Percentiles rank a stretch among this genome's conserved stretches.
Evolutionary conservation across 2,113 vertebrate species (phyloP).

Genomic region (Naja naja): DNA sequence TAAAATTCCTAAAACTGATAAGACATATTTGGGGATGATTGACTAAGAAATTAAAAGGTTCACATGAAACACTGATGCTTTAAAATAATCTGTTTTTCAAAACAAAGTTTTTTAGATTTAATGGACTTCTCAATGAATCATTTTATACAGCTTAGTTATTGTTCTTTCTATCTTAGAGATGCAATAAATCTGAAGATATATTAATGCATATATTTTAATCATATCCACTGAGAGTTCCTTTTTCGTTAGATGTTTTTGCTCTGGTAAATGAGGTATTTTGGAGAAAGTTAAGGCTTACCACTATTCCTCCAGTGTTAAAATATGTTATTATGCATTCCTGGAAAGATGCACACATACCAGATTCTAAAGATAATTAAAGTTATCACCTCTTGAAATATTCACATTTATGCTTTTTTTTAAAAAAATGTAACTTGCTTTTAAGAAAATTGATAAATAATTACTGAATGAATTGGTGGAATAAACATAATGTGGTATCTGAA

Average conservation of each 20-base stretch:
- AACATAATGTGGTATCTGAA: neutral
- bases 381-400: neutral
- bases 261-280: neutral
- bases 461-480: neutral
- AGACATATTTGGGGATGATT: neutral
- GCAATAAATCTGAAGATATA: neutral
- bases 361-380: neutral
- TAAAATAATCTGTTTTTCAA: neutral
- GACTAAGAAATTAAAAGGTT: neutral
- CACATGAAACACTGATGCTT: neutral
- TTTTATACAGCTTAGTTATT: neutral
- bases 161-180: neutral
- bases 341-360: neutral
- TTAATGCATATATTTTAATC: neutral
- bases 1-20: neutral
- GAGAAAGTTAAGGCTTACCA: neutral
- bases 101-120: neutral
- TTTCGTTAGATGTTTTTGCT: neutral
- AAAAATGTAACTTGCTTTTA: neutral
- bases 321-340: neutral
- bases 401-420: neutral
- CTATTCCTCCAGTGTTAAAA: neutral
- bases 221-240: neutral
- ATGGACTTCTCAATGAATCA: neutral
- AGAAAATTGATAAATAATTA: neutral